Evolutionary conservation across 2,797 vertebrate species (phyloP).

Genomic region (Diplodus sargus): DNA sequence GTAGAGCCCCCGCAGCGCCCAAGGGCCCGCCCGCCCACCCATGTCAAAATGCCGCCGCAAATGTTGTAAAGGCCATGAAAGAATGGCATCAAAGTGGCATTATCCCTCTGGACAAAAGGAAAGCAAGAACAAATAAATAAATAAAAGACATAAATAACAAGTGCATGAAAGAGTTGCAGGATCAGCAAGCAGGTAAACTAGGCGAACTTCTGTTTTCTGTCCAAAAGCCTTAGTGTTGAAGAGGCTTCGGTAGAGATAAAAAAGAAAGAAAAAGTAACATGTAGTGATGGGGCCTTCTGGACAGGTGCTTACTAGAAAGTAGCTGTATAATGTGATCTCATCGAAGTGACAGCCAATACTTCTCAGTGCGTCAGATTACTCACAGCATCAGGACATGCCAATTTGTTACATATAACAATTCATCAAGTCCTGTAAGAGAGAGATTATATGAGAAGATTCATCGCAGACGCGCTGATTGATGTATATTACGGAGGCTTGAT

Average conservation of each 20-base stretch:
- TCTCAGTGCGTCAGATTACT: constrained; percentile 33
- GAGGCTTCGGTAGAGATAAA: constrained; percentile 34
- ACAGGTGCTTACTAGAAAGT: constrained; percentile 24
- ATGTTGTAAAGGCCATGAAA: constrained; percentile 65
- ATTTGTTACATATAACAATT: background rate
- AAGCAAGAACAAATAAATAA: constrained; percentile 44
- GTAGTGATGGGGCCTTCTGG: background rate
- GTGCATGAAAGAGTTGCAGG: constrained; percentile 37
- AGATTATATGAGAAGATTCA: constrained; percentile 3
- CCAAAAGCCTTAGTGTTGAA: constrained; percentile 27
- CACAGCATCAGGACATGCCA: constrained; percentile 9
- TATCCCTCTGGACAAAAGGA: constrained; percentile 60
- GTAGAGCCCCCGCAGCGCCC: constrained; percentile 45
- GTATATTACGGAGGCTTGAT: background rate
- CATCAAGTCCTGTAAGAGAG: background rate
- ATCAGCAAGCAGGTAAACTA: constrained; percentile 40
- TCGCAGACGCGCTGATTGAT: background rate
- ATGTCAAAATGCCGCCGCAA: constrained; percentile 69
- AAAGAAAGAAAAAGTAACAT: constrained; percentile 1
- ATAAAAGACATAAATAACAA: constrained; percentile 49
- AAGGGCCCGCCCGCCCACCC: constrained; percentile 60
- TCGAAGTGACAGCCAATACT: constrained; percentile 7
- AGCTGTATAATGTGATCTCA: constrained; percentile 27
- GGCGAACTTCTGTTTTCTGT: constrained; percentile 33
- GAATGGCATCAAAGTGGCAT: constrained; percentile 71